Evolutionary conservation across 2,797 vertebrate genomes (phyloP).

Genomic region (Karalla daura): DNA sequence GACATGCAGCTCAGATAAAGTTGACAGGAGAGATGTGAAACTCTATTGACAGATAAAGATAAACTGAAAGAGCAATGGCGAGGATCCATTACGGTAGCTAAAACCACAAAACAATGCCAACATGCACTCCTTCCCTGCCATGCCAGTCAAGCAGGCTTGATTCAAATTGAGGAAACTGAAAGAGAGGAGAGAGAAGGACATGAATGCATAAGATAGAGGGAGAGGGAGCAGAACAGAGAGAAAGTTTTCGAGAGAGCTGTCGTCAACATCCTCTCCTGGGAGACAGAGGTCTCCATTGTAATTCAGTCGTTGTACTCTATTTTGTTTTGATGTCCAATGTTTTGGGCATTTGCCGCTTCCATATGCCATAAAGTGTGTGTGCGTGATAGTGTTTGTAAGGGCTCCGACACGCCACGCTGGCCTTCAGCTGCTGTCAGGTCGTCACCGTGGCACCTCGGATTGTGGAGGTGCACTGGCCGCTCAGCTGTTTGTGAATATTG

Average conservation of each 20-base stretch:
- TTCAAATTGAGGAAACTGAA: slow-evolving; percentile 20
- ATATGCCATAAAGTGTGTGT: slow-evolving; percentile 40
- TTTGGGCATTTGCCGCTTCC: slow-evolving; percentile 43
- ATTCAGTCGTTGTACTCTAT: slow-evolving; percentile 52
- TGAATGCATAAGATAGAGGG: not conserved
- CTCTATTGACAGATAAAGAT: not conserved
- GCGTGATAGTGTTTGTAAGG: slow-evolving; percentile 4
- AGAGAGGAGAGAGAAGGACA: not conserved
- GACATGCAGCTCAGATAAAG: not conserved
- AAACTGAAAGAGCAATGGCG: not conserved
- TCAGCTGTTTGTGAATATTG: not conserved
- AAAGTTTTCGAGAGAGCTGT: slow-evolving; percentile 20
- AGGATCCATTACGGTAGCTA: not conserved
- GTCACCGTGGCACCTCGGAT: not conserved
- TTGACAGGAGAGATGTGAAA: not conserved
- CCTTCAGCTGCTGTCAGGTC: slow-evolving; percentile 1
- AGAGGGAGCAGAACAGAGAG: slow-evolving; percentile 4
- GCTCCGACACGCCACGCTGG: not conserved
- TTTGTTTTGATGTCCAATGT: slow-evolving; percentile 55
- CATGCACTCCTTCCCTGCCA: not conserved
- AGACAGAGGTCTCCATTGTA: slow-evolving; percentile 66
- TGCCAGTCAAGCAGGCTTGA: slow-evolving; percentile 3
- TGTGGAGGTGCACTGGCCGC: not conserved
- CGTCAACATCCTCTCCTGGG: slow-evolving; percentile 47
- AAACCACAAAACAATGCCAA: not conserved